A percentile compares a stretch with the other conserved stretches of the same genome.
Evolutionary conservation across 2,888 invertebrate genomes (phyloP).

Genomic region (Nasonia oneida): DNA sequence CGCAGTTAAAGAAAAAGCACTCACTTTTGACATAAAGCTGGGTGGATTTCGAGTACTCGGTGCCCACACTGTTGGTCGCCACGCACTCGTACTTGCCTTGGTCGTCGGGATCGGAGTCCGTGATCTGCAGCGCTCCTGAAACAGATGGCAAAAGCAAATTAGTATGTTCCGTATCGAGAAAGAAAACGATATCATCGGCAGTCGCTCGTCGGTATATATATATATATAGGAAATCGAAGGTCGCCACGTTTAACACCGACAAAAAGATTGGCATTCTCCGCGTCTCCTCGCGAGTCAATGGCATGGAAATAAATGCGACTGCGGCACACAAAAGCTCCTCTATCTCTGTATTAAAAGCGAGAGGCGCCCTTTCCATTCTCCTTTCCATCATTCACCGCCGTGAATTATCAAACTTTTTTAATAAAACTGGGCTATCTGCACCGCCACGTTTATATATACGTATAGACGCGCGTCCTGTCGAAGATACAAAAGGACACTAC

Average conservation of each 20-base stretch:
- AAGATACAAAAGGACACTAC: constrained; percentile 5
- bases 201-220: too few relatives aligned
- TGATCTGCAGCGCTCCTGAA: constrained; percentile 92
- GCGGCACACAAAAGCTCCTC: constrained; percentile 16
- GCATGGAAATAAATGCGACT: constrained; percentile 60
- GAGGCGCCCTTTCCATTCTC: constrained; percentile 23
- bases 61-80: constrained; percentile 95
- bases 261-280: too few relatives aligned
- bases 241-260: too few relatives aligned
- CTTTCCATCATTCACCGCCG: constrained; percentile 16
- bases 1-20: constrained; percentile 54
- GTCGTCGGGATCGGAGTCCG: constrained; percentile 93
- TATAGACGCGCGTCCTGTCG: background rate
- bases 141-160: constrained; percentile 29
- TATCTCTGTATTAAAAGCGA: constrained; percentile 44
- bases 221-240: too few relatives aligned
- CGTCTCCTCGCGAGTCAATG: constrained; percentile 51
- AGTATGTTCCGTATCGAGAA: background rate
- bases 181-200: background rate
- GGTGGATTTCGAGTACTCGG: constrained; percentile 94
- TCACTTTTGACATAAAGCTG: constrained; percentile 96
- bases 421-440: constrained; percentile 46
- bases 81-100: constrained; percentile 98
- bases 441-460: background rate
- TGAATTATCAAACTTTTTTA: constrained; percentile 57